phyloP scores from a whole-genome alignment of 2,797 vertebrate species.

The Smutsia temminckii region DNA sequence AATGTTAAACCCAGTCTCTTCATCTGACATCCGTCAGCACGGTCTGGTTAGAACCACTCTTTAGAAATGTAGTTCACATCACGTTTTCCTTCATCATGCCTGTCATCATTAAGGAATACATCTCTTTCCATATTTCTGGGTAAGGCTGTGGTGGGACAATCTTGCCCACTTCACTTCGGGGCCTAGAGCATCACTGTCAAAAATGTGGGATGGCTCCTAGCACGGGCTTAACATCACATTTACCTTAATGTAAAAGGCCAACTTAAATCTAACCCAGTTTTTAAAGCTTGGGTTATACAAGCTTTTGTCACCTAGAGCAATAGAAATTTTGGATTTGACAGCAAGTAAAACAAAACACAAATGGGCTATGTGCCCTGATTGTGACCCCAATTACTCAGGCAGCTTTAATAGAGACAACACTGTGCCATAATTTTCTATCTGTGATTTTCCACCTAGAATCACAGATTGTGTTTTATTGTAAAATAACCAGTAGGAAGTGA shows the following conservation, averaged over 20 bases:
- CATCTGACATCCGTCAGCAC: not conserved
- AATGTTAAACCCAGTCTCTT: not conserved
- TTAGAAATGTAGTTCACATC: not conserved
- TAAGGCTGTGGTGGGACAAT: not conserved
- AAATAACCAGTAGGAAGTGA: not conserved
- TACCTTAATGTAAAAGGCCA: not conserved
- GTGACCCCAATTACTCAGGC: not conserved
- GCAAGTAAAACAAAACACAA: not conserved
- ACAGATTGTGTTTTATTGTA: not conserved
- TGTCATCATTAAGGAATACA: not conserved
- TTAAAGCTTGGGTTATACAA: not conserved
- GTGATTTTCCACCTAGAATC: not conserved
- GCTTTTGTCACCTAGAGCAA: not conserved
- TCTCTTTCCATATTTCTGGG: not conserved
- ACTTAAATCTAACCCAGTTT: not conserved
- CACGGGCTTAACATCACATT: not conserved
- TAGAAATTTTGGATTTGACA: not conserved
- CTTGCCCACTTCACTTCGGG: not conserved
- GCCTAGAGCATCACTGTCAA: not conserved
- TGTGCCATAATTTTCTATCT: not conserved
- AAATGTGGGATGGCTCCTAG: not conserved
- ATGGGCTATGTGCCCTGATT: not conserved
- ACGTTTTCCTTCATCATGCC: not conserved
- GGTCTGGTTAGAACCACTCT: not conserved
- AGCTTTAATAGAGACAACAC: not conserved